Percentiles rank a stretch among this genome's conserved stretches.
These are phyloP conservation scores for Azorinus chamasolen DNA, from an alignment of 2,888 invertebrate species.

Conservation along the genomic window DNA sequence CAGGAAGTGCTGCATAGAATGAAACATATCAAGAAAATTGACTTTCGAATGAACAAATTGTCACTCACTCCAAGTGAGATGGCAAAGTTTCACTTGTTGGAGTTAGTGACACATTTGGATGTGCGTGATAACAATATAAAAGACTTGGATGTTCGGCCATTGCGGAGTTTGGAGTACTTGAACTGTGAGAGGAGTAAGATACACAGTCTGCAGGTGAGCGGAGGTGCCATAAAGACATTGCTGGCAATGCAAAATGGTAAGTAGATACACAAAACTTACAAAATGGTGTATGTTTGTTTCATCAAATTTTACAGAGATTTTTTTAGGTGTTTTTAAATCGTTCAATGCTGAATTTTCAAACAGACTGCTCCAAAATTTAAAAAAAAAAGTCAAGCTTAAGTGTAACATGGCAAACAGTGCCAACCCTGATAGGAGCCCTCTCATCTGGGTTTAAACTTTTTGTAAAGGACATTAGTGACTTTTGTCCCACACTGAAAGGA, in stretches of 20 bases:
- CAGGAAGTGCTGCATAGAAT: constrained; percentile 82
- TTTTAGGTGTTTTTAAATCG: too few species aligned
- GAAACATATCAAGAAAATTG: constrained; percentile 85
- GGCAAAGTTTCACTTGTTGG: constrained; percentile 83
- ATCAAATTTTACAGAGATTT: too few species aligned
- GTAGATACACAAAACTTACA: background rate
- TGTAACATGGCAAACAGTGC: too few species aligned
- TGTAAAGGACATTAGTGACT: too few species aligned
- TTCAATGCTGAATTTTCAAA: too few species aligned
- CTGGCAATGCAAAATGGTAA: constrained; percentile 86
- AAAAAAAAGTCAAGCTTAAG: too few species aligned
- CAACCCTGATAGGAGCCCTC: too few species aligned
- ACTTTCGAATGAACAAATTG: constrained; percentile 85
- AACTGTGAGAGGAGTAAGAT: constrained; percentile 86
- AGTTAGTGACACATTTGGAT: constrained; percentile 86
- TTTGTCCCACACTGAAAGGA: too few species aligned
- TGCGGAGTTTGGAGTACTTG: constrained; percentile 85
- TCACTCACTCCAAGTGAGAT: constrained; percentile 83
- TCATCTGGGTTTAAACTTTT: too few species aligned
- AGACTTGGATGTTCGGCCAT: constrained; percentile 85
- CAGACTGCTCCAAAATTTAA: too few species aligned
- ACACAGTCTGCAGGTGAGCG: constrained; percentile 85
- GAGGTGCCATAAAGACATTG: constrained; percentile 85
- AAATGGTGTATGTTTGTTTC: background rate
- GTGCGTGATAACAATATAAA: constrained; percentile 85